Evolutionary conservation across 2,113 vertebrate genomes (phyloP).

Genomic region (Hassar affinis): DNA sequence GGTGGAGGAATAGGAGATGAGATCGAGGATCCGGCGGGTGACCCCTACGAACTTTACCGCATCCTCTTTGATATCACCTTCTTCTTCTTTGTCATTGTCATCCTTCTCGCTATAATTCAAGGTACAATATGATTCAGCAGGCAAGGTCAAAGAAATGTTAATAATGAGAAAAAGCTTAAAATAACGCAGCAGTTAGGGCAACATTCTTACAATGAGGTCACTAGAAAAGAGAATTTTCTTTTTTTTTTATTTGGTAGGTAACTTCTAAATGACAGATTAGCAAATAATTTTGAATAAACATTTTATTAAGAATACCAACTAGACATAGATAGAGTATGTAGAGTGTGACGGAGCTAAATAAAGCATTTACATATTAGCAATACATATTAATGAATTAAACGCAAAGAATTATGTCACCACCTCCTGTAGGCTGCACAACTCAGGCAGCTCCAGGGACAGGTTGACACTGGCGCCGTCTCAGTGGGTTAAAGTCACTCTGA

Average conservation of each 20-base stretch:
- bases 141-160: neutral
- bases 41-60: constrained; percentile 95
- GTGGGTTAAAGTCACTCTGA: constrained; percentile 45
- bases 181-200: neutral
- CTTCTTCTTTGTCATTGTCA: constrained; percentile 99
- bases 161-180: neutral
- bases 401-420: neutral
- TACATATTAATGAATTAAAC: neutral
- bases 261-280: neutral
- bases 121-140: constrained; percentile 67
- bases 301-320: neutral
- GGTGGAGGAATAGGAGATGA: constrained; percentile 97
- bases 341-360: neutral
- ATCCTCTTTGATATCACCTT: constrained; percentile 99
- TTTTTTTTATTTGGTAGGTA: neutral
- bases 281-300: neutral
- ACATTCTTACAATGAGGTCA: neutral
- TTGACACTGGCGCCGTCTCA: constrained; percentile 4
- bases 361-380: too few relatives aligned
- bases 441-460: neutral
- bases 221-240: neutral
- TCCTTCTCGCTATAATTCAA: constrained; percentile 97
- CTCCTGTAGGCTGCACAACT: neutral
- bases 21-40: constrained; percentile 96
- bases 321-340: neutral